Base-by-base conservation (phyloP, 2,797 vertebrate species). In the Staurois parvus region DNA sequence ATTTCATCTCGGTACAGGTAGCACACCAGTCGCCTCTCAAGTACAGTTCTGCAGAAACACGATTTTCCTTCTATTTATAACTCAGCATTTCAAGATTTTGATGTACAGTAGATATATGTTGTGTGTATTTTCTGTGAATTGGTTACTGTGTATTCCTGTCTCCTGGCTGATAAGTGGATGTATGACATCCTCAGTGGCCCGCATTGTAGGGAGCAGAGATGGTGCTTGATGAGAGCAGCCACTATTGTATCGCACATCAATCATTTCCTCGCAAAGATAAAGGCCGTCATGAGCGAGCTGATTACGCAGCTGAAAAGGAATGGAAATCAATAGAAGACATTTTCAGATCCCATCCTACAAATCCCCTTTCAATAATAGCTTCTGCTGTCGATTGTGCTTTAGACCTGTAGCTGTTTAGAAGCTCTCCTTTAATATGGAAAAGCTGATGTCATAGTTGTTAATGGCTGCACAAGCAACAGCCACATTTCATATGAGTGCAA, bases 261-360 rank as follows among this genome's bases (percentile, higher is more conserved):
- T 84, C 64, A 84, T 76, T 84, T 76, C 74, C 73, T 68, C 72
- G 68, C 42, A 62, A 84, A 42, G 42, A 83, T 75, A 84, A 76
- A 84, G 64, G 29, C 9, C 76, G 73, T 69, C 64, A 76, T 76
- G 62, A 69, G 62, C n/a, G 45, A 76, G 81, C 72, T 84, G 81
- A 84, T 76, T 84, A 76, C 24, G 30, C 73, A 59, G 81, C 73
- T 69, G 42, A 84, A 84, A 69, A 76, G 76, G 29, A 15, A 76
- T 83, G 45, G 73, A 76, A 76, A 84, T 84, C 81, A 76, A 84
- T 84, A 84, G 42, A 76, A 76, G 40, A 69, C 81, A 69, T 84
- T 84, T 84, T 84, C 81, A 76, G 73, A 29, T 76, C 64, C 45
- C 73, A 76, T 83, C 64, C 64, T 68, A 83, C 40, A 84, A 84